Base-by-base conservation (phyloP, 2,888 invertebrate species). In the Axea sp. region DNA sequence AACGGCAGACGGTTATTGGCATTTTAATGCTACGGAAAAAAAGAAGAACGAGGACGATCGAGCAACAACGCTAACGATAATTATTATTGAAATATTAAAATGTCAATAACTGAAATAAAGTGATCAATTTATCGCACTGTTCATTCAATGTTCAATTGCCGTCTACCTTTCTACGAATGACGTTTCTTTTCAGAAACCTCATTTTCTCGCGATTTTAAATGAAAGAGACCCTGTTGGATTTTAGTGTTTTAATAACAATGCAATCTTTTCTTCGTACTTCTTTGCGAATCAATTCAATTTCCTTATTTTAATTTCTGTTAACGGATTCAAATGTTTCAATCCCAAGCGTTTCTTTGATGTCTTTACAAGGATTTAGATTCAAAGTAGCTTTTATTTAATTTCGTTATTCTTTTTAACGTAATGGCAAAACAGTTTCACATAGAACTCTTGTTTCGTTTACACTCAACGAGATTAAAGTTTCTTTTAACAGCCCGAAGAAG, bases 1-100 rank as follows among this genome's bases (percentile, higher is more conserved):
- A 62, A 64, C 59, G 69, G 59, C 59, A 28, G 47, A 65, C 72
- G 51, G 53, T 64, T 75, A 75, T 75, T 73, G 75, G 60, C 72
- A 72, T 68, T 75, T 75, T 72, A 72, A 75, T 67, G 55, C 45
- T 15, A 9, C 15, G 6, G 28, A 19, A 33, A 60, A 49, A 51
- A 39, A 11, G 24, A 1, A 30, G n/a, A 45, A 19, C 14, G 24
- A 14, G 19, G 7, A 33, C 26, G 15, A 5, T 6, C 35, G 19
- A 3, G 19, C 15, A 33, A 55, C 35, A 49, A 53, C 43, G 45
- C 45, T 35, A 22, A 45, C 53, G 39, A 31, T 72, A 72, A 57
- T 59, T 59, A 67, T 67, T 62, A 62, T 39, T 55, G 60, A 51
- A 62, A 43, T 37, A 67, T 67, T 67, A 65, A 75, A 72, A 55